Base-by-base conservation (phyloP, 2,113 vertebrate genomes). In the Gopherus evgoodei region DNA sequence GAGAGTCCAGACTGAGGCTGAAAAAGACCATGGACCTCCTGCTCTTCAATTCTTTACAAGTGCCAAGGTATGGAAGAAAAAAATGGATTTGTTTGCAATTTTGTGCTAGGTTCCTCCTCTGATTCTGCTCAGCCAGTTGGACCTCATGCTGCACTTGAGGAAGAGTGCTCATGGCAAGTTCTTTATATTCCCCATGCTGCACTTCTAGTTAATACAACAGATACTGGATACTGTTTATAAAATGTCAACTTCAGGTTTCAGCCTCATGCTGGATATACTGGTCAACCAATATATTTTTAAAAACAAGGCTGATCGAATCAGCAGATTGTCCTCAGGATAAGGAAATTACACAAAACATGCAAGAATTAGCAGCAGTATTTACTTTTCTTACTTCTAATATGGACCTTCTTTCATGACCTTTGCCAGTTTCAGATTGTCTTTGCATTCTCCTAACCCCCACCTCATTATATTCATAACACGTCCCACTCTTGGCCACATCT, bases 361-460 rank as follows among this genome's bases (percentile, higher is more conserved):
- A 94, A 69, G 89, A 83, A 91, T 90, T 42, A 84, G 6, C 57
- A 87, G 52, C 56, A 82, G 47, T 76, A 56, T 82, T 82, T 81
- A 50, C n/a, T 87, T 78, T 90, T n/a, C n/a, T 38, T 57, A 69
- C 59, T 25, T 62, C 27, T 21, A 52, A 29, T 65, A 89, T 0
- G 1, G 82, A 78, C 44, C 49, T 65, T 81, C 72, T 81, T 44
- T 89, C 24, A 44, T 19, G n/a, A 14, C 16, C 49, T 81, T 81
- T 75, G 38, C 12, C 19, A 7, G 19, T 69, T 87, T 78, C 87
- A 52, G 81, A 17, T 29, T 42, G 25, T 6, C n/a, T 80, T 35
- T 83, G 21, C 9, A 38, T 19, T 38, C n/a, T 4, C 65, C n/a
- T 21, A 72, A 38, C 53, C 52, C 83, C 4, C 86, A 47, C 16